These are phyloP conservation scores for Gila robusta DNA, from an alignment of 2,797 vertebrate genomes.

Conservation along the genomic window DNA sequence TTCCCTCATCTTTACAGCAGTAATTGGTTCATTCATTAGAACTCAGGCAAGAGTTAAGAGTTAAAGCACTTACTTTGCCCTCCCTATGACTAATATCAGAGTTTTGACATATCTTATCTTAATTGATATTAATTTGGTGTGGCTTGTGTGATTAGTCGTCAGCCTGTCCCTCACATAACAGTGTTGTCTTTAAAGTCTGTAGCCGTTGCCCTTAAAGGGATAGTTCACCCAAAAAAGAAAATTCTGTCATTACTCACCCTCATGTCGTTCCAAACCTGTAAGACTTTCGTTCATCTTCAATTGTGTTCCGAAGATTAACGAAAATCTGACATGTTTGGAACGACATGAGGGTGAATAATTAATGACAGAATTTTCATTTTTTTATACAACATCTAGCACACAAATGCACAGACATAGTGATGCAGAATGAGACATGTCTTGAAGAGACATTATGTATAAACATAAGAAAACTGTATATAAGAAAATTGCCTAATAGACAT, in stretches of 20 bases:
- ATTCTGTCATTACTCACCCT: too few relatives aligned
- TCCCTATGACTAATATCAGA: background rate
- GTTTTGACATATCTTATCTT: conserved; percentile 4
- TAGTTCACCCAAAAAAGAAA: too few relatives aligned
- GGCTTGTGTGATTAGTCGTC: background rate
- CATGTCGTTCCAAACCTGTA: too few relatives aligned
- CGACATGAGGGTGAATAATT: too few relatives aligned
- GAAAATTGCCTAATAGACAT: conserved; percentile 13
- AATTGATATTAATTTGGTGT: conserved; percentile 23
- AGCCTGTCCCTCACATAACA: background rate
- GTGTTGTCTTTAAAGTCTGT: conserved; percentile 25
- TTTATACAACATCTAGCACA: background rate
- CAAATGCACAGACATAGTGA: conserved; percentile 13
- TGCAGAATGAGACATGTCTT: background rate
- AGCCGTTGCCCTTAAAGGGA: background rate
- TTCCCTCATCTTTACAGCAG: conserved; percentile 22
- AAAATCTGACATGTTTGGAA: too few relatives aligned
- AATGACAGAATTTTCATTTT: too few relatives aligned
- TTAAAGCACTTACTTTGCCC: background rate
- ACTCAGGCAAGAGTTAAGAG: background rate
- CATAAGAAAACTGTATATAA: background rate
- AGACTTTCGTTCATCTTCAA: too few relatives aligned
- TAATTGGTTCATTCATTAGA: background rate
- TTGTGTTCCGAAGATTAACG: too few relatives aligned
- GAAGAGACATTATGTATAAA: background rate